Evolutionary conservation across 2,113 vertebrate genomes (phyloP).

Genomic region (Cephalophus harveyi): DNA sequence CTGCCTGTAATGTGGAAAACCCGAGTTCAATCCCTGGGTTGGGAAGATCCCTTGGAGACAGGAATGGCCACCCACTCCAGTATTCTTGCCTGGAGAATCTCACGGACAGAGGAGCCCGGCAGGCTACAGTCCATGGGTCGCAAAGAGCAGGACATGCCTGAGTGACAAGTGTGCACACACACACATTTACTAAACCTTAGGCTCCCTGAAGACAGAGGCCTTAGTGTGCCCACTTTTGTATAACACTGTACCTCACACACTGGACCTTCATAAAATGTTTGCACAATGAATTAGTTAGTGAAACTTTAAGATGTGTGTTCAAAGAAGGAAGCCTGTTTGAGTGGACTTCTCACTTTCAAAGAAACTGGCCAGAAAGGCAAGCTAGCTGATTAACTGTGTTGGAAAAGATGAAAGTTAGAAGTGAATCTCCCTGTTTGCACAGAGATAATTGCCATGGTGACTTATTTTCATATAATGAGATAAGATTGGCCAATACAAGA

Average conservation of each 20-base stretch:
- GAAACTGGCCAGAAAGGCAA: neutral
- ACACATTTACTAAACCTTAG: neutral
- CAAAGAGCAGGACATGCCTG: neutral
- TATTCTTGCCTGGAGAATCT: neutral
- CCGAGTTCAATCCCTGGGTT: neutral
- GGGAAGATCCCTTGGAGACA: neutral
- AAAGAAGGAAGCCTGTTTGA: neutral
- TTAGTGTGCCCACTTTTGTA: neutral
- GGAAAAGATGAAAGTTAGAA: neutral
- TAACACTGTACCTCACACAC: neutral
- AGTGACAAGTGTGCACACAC: accelerated
- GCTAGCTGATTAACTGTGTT: neutral
- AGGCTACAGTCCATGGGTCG: neutral
- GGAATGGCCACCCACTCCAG: neutral
- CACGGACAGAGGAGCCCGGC: accelerated
- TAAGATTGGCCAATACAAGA: neutral
- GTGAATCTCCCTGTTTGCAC: neutral
- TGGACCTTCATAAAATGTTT: neutral
- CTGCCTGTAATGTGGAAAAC: neutral
- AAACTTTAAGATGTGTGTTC: neutral
- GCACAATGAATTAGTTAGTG: neutral
- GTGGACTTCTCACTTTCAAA: neutral
- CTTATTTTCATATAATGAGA: neutral
- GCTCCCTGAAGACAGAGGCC: neutral
- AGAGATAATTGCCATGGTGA: neutral